Base-by-base conservation (phyloP, 1,140 invertebrate species). In the Hormaphis cornu region DNA sequence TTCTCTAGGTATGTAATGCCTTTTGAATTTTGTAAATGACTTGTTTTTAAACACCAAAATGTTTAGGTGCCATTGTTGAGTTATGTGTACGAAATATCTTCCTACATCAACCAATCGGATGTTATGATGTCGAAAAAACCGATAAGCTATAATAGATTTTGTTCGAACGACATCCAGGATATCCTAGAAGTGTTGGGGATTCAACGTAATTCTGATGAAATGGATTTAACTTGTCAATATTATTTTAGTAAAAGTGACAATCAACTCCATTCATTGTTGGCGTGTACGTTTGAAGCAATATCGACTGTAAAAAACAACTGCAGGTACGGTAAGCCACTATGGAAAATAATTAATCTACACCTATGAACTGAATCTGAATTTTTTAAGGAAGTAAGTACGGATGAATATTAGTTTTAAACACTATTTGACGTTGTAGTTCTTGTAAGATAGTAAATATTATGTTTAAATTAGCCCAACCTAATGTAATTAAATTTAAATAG, bases 161-260 rank as follows among this genome's bases (percentile, higher is more conserved):
- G 35, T 14, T 66, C 35, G 16, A 30, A 22, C 30, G 61, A 66
- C 3, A 44, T 66, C 4, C 18, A 35, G 1, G 44, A 66, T 35
- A 66, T 66, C 16, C 3, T 66, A 50, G 42, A 66, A 22, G 26
- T 44, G 8, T 28, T 66, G 16, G 61, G 61, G 18, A 9, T 66
- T 7, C 61, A 66, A 10, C 6, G 26, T 0, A 48, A 24, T 30
- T 24, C 61, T 16, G 61, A 50, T 35, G 35, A 48, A n/a, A 2
- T 3, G 1, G 3, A 66, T 33, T 48, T 30, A 4, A 33, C 28
- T 2, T 48, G 26, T 16, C 61, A 66, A 66, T 30, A 46, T 9
- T 66, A 66, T 66, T 50, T 48, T 35, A 33, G 37, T 33, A 7
- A 42, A 1, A 50, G 7, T n/a, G 18, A 50, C 20, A 66, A 66